These are phyloP conservation scores for Psylliodes chrysocephalus DNA, from an alignment of 2,888 invertebrate species.

Conservation along the genomic window DNA sequence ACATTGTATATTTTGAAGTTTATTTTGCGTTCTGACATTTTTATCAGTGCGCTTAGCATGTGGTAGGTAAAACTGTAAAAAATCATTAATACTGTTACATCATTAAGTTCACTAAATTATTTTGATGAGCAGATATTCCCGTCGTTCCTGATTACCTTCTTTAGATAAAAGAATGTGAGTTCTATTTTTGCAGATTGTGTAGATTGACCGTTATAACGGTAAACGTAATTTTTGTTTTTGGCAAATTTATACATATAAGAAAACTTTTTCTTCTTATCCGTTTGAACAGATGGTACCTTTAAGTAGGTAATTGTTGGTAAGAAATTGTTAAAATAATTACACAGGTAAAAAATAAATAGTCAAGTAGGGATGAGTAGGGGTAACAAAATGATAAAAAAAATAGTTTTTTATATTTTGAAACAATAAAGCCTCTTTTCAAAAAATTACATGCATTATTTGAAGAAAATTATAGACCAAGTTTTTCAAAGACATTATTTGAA, in stretches of 20 bases:
- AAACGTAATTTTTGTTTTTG: not conserved
- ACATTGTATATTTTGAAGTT: constrained; percentile 13
- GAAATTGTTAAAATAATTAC: no score
- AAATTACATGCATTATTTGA: no score
- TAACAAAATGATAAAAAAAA: no score
- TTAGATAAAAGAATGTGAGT: not conserved
- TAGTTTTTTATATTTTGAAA: no score
- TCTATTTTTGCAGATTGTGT: not conserved
- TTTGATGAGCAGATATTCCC: not conserved
- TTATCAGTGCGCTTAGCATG: constrained; percentile 19
- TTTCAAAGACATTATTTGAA: no score
- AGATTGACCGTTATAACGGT: not conserved
- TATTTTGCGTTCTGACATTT: constrained; percentile 18
- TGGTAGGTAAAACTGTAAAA: constrained; percentile 22
- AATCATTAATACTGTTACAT: not conserved
- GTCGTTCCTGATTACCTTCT: not conserved
- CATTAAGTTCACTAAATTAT: constrained; percentile 2
- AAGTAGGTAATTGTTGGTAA: no score
- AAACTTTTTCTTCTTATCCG: not conserved
- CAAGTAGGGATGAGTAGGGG: no score
- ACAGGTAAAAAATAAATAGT: no score
- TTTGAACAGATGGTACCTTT: no score
- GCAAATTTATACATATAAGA: not conserved
- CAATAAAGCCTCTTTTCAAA: no score
- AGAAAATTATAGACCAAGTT: no score